A percentile compares a stretch with the other conserved stretches of the same genome.
Evolutionary conservation across 2,888 invertebrate genomes (phyloP).

Genomic region (Ochropleura leucogaster): DNA sequence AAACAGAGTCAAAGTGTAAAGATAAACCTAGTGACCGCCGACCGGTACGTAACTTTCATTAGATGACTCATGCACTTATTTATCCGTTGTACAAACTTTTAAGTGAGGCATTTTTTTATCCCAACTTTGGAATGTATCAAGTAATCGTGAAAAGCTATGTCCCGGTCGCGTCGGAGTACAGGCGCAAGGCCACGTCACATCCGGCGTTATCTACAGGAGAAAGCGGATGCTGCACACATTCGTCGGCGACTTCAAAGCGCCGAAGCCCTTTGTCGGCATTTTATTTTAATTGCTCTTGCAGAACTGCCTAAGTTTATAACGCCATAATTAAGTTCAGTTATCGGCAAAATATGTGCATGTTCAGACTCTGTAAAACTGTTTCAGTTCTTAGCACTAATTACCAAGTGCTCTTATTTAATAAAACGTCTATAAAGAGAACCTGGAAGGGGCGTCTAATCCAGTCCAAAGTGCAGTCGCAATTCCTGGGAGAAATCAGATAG

Average conservation of each 20-base stretch:
- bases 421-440: constrained; percentile 19
- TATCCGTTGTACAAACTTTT: constrained; percentile 72
- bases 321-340: constrained; percentile 74
- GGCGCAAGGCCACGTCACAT: constrained; percentile 86
- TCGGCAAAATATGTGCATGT: constrained; percentile 69
- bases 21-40: constrained; percentile 55
- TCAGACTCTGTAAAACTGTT: constrained; percentile 58
- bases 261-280: constrained; percentile 83
- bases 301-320: constrained; percentile 83
- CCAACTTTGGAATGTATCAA: constrained; percentile 85
- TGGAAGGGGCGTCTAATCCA: constrained; percentile 15
- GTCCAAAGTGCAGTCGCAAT: constrained; percentile 4
- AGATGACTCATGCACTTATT: constrained; percentile 77
- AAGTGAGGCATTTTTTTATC: constrained; percentile 75
- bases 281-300: constrained; percentile 82
- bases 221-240: constrained; percentile 84
- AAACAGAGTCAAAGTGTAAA: constrained; percentile 59
- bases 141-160: constrained; percentile 88
- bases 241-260: constrained; percentile 83
- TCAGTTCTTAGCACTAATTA: constrained; percentile 43
- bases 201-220: constrained; percentile 85
- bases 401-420: constrained; percentile 20
- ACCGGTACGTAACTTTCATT: constrained; percentile 65
- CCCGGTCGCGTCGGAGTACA: constrained; percentile 77
- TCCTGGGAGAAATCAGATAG: constrained; percentile 20